Percentiles rank a stretch among this genome's conserved stretches.
phyloP scores from a whole-genome alignment of 2,113 vertebrate genomes.

The Thamnophis sirtalis region DNA sequence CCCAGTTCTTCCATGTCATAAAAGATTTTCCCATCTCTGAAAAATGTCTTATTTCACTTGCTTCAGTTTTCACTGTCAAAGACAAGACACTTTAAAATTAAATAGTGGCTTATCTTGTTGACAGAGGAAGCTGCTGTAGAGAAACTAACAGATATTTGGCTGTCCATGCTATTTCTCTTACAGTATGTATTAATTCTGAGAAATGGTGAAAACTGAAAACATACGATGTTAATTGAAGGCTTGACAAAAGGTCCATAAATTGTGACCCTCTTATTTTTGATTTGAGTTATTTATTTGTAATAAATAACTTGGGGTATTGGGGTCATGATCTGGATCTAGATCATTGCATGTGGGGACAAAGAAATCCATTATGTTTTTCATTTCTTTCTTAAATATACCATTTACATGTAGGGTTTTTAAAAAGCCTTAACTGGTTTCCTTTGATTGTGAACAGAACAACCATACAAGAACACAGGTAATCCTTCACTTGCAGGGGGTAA shows the following conservation, averaged over 20 bases:
- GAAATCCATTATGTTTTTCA: neutral
- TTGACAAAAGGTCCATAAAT: neutral
- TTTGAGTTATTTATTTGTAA: neutral
- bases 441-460: neutral
- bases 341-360: neutral
- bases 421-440: neutral
- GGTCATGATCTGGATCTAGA: neutral
- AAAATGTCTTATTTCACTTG: neutral
- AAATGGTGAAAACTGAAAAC: conserved; percentile 10
- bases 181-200: neutral
- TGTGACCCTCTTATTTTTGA: neutral
- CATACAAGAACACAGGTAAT: neutral
- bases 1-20: neutral
- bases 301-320: no score
- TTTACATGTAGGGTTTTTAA: neutral
- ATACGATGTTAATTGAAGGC: neutral
- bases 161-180: neutral
- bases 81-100: neutral
- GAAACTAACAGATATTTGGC: neutral
- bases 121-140: neutral
- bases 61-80: neutral
- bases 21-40: neutral
- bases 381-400: neutral
- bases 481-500: neutral
- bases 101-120: neutral